Percentiles rank a stretch among this genome's conserved stretches.
These are phyloP conservation scores for Pipistrellus pygmaeus DNA, from an alignment of 2,797 vertebrate genomes.

Conservation along the genomic window DNA sequence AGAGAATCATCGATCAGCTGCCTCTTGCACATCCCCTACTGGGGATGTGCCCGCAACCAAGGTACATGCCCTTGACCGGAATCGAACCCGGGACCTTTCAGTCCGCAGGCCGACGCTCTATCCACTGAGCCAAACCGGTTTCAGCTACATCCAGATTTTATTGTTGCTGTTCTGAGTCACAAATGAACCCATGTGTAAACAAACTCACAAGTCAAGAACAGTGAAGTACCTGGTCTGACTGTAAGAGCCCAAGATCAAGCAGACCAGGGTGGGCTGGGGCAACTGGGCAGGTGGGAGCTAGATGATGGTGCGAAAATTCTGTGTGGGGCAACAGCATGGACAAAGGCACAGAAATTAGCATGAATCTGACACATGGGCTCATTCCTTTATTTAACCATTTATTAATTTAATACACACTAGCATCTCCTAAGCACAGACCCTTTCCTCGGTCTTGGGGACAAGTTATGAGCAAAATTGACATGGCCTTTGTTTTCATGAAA, in stretches of 20 bases:
- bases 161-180: not conserved
- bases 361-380: not conserved
- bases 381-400: conserved; percentile 8
- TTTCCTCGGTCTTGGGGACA: conserved; percentile 22
- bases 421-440: not conserved
- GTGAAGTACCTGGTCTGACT: not conserved
- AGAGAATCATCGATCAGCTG: no score
- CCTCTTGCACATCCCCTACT: no score
- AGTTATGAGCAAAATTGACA: not conserved
- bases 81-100: no score
- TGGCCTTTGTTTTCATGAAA: not conserved
- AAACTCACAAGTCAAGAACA: not conserved
- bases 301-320: not conserved
- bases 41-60: no score
- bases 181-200: not conserved
- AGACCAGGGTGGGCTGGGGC: not conserved
- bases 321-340: not conserved
- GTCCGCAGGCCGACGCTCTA: no score
- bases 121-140: no score
- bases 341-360: not conserved
- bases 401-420: conserved; percentile 10
- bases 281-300: not conserved
- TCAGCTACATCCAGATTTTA: not conserved
- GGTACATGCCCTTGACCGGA: no score
- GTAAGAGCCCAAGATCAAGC: not conserved